A percentile compares a stretch with the other conserved stretches of the same genome.
phyloP scores from a whole-genome alignment of 1,140 invertebrate species.

The Dinothrombium tinctorium region DNA sequence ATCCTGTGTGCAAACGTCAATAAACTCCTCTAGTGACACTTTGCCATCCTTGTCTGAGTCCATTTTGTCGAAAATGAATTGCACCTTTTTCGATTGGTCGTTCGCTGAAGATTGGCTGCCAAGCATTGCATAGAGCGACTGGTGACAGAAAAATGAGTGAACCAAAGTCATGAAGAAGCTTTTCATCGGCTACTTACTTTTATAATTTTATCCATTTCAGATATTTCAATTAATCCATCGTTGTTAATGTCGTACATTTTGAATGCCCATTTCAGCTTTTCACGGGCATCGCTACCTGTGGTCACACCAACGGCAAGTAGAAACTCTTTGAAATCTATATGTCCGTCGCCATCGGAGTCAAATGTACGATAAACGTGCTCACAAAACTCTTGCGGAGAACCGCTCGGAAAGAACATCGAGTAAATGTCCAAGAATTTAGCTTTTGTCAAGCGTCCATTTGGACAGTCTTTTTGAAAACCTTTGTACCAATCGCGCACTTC shows the following conservation, averaged over 20 bases:
- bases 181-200: slow-evolving; percentile 21
- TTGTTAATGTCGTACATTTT: slow-evolving; percentile 89
- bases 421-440: slow-evolving; percentile 99
- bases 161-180: neutral
- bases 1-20: slow-evolving; percentile 94
- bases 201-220: slow-evolving; percentile 41
- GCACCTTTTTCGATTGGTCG: slow-evolving; percentile 40
- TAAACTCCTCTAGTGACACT: slow-evolving; percentile 91
- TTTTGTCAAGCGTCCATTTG: slow-evolving; percentile 82
- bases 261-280: slow-evolving; percentile 98
- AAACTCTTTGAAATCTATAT: slow-evolving; percentile 58
- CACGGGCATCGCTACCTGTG: slow-evolving; percentile 69
- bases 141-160: slow-evolving; percentile 15
- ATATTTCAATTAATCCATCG: slow-evolving; percentile 93
- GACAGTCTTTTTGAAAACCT: slow-evolving; percentile 97
- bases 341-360: slow-evolving; percentile 94
- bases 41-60: slow-evolving; percentile 96
- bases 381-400: slow-evolving; percentile 95
- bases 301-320: slow-evolving; percentile 92
- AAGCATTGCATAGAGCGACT: slow-evolving; percentile 98
- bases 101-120: slow-evolving; percentile 41
- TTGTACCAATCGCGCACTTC: slow-evolving; percentile 98
- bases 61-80: slow-evolving; percentile 95
- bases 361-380: slow-evolving; percentile 99
- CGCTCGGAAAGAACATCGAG: slow-evolving; percentile 95